Evolutionary conservation across 2,888 invertebrate species (phyloP).

Genomic region (Andrena fulva): DNA sequence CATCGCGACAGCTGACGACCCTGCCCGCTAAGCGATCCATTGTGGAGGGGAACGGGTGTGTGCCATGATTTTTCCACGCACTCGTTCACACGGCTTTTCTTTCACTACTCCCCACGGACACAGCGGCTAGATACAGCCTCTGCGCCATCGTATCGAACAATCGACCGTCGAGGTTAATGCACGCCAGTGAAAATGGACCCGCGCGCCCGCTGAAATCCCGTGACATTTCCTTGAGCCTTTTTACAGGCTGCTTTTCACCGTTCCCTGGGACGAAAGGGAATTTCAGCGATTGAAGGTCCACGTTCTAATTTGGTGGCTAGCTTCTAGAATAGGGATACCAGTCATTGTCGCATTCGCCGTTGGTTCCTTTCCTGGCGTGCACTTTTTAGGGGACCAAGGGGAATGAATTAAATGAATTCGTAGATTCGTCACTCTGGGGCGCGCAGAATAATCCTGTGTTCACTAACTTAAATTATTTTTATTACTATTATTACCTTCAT

Average conservation of each 20-base stretch:
- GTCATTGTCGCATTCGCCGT: background rate
- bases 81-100: constrained; percentile 45
- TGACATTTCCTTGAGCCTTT: constrained; percentile 32
- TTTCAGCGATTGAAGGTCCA: background rate
- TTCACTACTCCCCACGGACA: constrained; percentile 25
- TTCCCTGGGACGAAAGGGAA: constrained; percentile 1
- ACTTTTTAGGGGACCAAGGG: background rate
- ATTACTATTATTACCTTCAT: no score
- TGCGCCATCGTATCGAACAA: constrained; percentile 38
- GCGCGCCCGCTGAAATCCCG: constrained; percentile 24
- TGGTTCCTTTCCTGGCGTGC: background rate
- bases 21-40: constrained; percentile 80
- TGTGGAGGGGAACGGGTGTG: constrained; percentile 70
- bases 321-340: no score
- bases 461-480: background rate
- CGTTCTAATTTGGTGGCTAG: background rate
- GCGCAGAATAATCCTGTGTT: background rate
- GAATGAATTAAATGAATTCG: background rate
- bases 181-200: constrained; percentile 44
- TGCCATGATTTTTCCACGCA: constrained; percentile 63
- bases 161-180: constrained; percentile 49
- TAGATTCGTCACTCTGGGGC: background rate
- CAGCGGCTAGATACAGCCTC: constrained; percentile 5
- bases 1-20: constrained; percentile 80
- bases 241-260: constrained; percentile 1